Conservation (phyloP, 2,113 vertebrate genomes). For the Ariopsis seemanni region DNA sequence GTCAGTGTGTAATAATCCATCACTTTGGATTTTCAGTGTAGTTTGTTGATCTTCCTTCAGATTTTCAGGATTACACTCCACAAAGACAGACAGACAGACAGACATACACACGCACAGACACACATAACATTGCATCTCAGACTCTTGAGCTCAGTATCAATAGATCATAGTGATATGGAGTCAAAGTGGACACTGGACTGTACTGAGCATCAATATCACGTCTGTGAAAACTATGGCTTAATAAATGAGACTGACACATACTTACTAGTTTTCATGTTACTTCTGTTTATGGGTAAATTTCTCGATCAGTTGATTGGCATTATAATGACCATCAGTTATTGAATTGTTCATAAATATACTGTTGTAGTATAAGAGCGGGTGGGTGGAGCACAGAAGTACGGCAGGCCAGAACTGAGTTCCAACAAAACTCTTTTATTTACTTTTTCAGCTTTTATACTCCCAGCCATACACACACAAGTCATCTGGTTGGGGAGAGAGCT, state of each 20-base stretch:
- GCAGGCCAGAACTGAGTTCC: too few relatives aligned
- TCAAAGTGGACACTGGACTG: neutral
- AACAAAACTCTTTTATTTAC: too few relatives aligned
- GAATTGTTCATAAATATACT: too few relatives aligned
- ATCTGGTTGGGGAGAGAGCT: too few relatives aligned
- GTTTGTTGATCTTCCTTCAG: neutral
- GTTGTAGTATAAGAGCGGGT: too few relatives aligned
- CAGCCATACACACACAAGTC: too few relatives aligned
- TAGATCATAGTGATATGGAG: neutral
- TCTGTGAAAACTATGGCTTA: neutral
- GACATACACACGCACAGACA: neutral
- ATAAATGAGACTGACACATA: neutral
- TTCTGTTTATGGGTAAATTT: neutral
- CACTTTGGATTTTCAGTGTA: neutral
- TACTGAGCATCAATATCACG: neutral
- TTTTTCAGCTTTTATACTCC: too few relatives aligned
- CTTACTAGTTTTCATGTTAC: neutral
- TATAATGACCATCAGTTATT: too few relatives aligned
- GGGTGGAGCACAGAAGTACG: too few relatives aligned
- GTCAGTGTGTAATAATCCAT: neutral
- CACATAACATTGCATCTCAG: neutral
- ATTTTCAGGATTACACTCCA: neutral
- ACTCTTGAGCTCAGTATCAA: neutral
- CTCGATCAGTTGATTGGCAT: too few relatives aligned
- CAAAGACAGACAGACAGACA: neutral